Conservation (phyloP, 1,140 invertebrate genomes). For the Platorchestia sp. region DNA sequence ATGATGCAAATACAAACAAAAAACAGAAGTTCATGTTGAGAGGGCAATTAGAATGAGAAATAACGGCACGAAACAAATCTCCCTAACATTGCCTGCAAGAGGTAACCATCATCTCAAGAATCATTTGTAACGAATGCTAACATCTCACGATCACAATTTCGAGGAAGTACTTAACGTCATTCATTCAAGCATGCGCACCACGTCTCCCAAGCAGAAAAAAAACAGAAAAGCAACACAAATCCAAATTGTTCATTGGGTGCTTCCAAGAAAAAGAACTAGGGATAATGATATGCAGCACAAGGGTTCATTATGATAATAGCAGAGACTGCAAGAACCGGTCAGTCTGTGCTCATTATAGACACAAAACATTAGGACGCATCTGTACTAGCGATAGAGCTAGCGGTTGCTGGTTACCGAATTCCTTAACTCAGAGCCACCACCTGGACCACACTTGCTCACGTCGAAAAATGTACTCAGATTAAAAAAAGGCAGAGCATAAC, state of each 20-base stretch:
- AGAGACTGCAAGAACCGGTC: conserved; percentile 37
- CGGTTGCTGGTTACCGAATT: background rate
- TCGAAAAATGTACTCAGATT: background rate
- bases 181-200: background rate
- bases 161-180: background rate
- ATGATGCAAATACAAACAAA: no score
- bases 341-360: background rate
- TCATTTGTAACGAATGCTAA: no score
- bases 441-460: background rate
- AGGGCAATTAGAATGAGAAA: background rate
- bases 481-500: background rate
- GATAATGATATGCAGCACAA: conserved; percentile 27
- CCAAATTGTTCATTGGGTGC: background rate
- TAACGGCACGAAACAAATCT: background rate
- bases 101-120: background rate
- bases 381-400: background rate
- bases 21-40: no score
- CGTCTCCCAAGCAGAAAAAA: background rate
- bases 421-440: background rate
- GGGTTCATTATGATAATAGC: conserved; percentile 1
- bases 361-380: conserved; percentile 11
- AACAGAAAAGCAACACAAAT: background rate
- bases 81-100: background rate
- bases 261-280: background rate
- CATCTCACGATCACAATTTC: background rate